Conservation (phyloP, 92 coral and sea anemone genomes). For the Phymanthus crucifer region DNA sequence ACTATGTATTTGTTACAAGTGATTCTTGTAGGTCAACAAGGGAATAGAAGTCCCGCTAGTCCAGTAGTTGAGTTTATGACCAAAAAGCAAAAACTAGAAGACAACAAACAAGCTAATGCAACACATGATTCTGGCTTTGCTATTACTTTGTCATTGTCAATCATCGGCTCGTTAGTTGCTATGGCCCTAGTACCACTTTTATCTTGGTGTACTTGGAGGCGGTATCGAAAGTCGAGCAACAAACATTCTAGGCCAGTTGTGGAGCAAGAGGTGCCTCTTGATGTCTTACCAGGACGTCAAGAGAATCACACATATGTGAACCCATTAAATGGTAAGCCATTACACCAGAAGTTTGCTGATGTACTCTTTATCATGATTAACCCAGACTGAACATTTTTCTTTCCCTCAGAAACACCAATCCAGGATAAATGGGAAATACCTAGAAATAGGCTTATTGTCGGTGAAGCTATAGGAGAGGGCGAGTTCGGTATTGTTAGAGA, state of each 20-base stretch:
- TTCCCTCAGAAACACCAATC: background rate
- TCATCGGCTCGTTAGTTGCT: background rate
- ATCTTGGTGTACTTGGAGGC: background rate
- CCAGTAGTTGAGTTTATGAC: conserved; percentile 8
- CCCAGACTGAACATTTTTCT: background rate
- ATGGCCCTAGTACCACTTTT: background rate
- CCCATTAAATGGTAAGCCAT: background rate
- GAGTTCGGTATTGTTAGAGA: conserved; percentile 50
- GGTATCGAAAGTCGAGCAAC: background rate
- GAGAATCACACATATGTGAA: background rate
- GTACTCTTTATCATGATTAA: background rate
- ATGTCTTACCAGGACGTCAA: background rate
- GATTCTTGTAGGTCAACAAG: background rate
- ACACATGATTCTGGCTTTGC: background rate
- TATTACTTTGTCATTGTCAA: background rate
- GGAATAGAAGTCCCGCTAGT: conserved; percentile 6
- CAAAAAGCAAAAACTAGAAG: background rate
- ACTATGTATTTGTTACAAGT: conserved; percentile 15
- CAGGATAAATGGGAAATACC: conserved; percentile 54
- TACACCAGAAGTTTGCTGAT: background rate
- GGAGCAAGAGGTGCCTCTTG: background rate
- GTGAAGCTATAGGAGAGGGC: conserved; percentile 38
- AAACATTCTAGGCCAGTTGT: background rate
- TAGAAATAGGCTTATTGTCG: conserved; percentile 19
- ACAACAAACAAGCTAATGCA: background rate